phyloP scores from a whole-genome alignment of 2,888 invertebrate species.

The Saturnia japonica region DNA sequence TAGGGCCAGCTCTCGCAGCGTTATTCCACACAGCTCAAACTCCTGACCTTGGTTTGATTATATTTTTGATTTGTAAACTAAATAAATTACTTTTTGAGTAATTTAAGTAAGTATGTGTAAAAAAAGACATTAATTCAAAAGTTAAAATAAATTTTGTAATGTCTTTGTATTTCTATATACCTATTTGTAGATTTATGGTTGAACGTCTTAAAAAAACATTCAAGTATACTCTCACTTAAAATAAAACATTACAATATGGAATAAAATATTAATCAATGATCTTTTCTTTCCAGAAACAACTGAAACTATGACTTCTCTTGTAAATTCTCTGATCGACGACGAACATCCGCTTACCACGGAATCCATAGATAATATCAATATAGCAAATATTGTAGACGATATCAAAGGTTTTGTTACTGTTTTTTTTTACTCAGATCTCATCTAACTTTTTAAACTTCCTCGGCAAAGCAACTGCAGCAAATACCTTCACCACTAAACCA shows the following conservation, averaged over 20 bases:
- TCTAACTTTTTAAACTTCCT: not conserved
- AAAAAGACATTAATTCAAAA: not conserved
- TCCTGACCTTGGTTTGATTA: conserved; percentile 48
- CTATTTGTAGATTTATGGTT: too few species aligned
- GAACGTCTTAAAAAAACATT: too few species aligned
- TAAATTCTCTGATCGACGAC: conserved; percentile 59
- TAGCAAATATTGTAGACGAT: conserved; percentile 52
- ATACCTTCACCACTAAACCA: too few species aligned
- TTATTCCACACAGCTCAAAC: conserved; percentile 53
- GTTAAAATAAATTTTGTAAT: not conserved
- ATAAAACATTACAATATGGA: too few species aligned
- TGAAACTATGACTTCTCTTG: conserved; percentile 68
- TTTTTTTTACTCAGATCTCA: not conserved
- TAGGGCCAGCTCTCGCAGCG: conserved; percentile 65
- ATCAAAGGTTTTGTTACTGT: conserved; percentile 52
- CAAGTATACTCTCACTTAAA: too few species aligned
- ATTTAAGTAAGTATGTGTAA: not conserved
- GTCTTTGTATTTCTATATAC: not conserved
- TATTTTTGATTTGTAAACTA: not conserved
- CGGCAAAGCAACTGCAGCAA: too few species aligned
- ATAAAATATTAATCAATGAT: not conserved
- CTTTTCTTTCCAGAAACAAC: conserved; percentile 51
- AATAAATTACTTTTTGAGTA: not conserved
- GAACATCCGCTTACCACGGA: conserved; percentile 51
- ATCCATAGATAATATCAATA: conserved; percentile 49